Base-by-base conservation (phyloP, 2,797 vertebrate species). In the Ispidina picta region DNA sequence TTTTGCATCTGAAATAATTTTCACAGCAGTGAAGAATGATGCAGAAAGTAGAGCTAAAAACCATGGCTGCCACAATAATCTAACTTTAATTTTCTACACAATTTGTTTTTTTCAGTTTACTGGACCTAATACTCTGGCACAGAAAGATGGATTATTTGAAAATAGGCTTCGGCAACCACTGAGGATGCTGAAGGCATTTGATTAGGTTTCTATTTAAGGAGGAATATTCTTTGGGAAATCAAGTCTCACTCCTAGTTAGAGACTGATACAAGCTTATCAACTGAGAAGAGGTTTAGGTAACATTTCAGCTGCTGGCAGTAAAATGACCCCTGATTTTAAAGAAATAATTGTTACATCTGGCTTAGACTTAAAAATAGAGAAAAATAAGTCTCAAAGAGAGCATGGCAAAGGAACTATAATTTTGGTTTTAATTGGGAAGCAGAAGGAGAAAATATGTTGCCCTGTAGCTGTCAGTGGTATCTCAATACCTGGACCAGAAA, bases 201-300 rank as follows among this genome's bases (percentile, higher is more conserved):
- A 86, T 93, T 87, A 75, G 29, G 52, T 87, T 95, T 92, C 80
- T 92, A 6, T 84, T 90, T 81, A 80, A 80, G 69, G 65, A 90
- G 19, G 28, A 9, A 39, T 60, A 35, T 74, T 89, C 19, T 83
- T 37, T 56, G 31, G 48, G 78, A 96, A 88, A 93, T 62, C 0
- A 3, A 88, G 41, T 69, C 69, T 86, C 51, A 37, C n/a, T 93
- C 37, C 37, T 83, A 25, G 22, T 46, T 88, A 72, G 43, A 86
- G 39, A 17, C 19, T 54, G 49, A 68, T 68, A 59, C 22, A 22
- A 58, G 18, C 10, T 59, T 79, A 73, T 58, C 77, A 84, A 35
- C n/a, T 65, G 16, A 58, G 60, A 17, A 39, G 25, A 56, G 6
- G 16, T 84, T 79, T 66, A 60, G 52, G 54, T 66, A 81, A 72